phyloP scores from a whole-genome alignment of 2,888 invertebrate species.

The Phalera bucephala region DNA sequence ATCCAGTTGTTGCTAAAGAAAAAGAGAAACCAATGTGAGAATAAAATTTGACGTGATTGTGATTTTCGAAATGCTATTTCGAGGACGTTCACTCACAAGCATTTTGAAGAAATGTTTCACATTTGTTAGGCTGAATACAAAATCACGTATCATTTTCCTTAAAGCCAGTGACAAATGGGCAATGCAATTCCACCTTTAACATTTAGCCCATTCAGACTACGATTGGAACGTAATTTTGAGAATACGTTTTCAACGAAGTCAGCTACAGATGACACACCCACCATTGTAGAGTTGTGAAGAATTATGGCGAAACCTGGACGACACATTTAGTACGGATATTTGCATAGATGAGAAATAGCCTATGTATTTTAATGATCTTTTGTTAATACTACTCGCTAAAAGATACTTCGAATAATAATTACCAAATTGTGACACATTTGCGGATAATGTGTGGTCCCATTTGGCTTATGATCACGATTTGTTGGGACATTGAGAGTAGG shows the following conservation, averaged over 20 bases:
- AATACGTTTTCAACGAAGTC: slow-evolving; percentile 22
- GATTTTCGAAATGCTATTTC: slow-evolving; percentile 19
- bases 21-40: slow-evolving; percentile 39
- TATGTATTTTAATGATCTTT: too few species aligned
- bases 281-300: too few species aligned
- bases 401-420: too few species aligned
- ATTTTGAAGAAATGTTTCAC: neutral
- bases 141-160: slow-evolving; percentile 1
- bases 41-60: slow-evolving; percentile 31
- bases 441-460: too few species aligned
- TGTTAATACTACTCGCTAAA: too few species aligned
- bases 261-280: slow-evolving; percentile 17
- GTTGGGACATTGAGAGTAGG: too few species aligned
- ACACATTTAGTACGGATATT: too few species aligned
- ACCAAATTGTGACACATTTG: too few species aligned
- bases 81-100: neutral
- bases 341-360: too few species aligned
- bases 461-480: too few species aligned
- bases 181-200: slow-evolving; percentile 15
- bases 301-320: too few species aligned
- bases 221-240: slow-evolving; percentile 28
- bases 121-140: neutral
- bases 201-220: slow-evolving; percentile 21
- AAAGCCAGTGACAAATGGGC: neutral
- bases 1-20: slow-evolving; percentile 34